These are phyloP conservation scores for Drosophila trapezifrons DNA, from an alignment of 1,140 invertebrate species.

Conservation along the genomic window DNA sequence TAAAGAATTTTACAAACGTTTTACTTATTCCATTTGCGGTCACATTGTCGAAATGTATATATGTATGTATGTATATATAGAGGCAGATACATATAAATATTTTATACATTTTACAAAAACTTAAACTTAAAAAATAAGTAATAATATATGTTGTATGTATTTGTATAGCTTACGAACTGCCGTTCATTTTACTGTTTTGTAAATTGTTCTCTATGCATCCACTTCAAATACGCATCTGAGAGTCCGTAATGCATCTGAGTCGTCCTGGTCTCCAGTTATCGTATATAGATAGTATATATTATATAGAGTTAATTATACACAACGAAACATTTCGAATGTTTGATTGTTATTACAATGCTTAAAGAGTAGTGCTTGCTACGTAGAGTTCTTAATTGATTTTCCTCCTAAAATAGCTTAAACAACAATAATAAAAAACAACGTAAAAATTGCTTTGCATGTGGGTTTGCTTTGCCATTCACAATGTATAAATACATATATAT, in stretches of 20 bases:
- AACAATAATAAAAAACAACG: constrained; percentile 53
- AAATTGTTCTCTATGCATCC: constrained; percentile 12
- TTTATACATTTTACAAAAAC: constrained; percentile 67
- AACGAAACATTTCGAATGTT: constrained; percentile 60
- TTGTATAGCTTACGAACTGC: constrained; percentile 46
- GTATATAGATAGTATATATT: constrained; percentile 8
- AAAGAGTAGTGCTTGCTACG: constrained; percentile 12
- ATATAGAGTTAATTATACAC: constrained; percentile 32
- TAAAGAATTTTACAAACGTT: constrained; percentile 76
- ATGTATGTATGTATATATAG: constrained; percentile 52
- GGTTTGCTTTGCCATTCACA: constrained; percentile 35
- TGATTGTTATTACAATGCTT: constrained; percentile 44
- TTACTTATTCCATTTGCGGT: constrained; percentile 56
- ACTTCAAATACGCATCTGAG: constrained; percentile 1
- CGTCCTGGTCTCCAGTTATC: constrained; percentile 1
- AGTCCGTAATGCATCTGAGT: constrained; percentile 15
- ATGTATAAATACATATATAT: constrained; percentile 48
- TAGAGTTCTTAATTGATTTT: constrained; percentile 18
- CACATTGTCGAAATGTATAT: constrained; percentile 68
- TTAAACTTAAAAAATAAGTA: constrained; percentile 46
- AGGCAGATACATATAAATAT: constrained; percentile 55
- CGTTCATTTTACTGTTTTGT: constrained; percentile 8
- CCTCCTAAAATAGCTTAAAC: constrained; percentile 33
- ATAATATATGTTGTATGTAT: constrained; percentile 28
- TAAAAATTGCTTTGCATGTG: constrained; percentile 34